Evolutionary conservation across 2,888 invertebrate species (phyloP), one percentile per base, ranked within the genome.

Genomic region (Drosophila limbata): DNA sequence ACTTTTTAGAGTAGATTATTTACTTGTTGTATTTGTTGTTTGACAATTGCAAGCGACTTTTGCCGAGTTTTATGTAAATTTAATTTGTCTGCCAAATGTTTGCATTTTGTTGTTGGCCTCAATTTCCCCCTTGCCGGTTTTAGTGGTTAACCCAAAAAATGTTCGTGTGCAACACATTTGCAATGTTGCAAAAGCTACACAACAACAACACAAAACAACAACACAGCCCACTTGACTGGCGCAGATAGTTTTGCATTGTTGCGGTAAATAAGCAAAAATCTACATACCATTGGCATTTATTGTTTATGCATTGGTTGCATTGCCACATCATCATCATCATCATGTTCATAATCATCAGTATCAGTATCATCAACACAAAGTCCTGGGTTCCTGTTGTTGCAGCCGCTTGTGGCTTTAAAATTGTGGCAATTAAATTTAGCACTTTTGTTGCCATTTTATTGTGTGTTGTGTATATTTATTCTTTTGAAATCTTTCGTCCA

Each of bases 261-360:
- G 88, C 71, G 86, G 86, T 88, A 88, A 85, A 88, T 83, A 88
- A 88, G 87, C 82, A 78, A 82, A 76, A 84, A 82, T 87, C 65
- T 87, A 84, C 88, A 84, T 81, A 75, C 73, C 83, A 82, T 87
- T 87, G 88, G 85, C 69, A 82, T 88, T 85, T 83, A 88, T 83
- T 88, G 83, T 85, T 82, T 82, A 82, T 82, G 84, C 85, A 83
- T 84, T 70, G 83, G 73, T 68, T 77, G 78, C 74, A 63, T 55
- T 67, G 47, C 62, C 77, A 57, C 66, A 74, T 65, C 63, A 70
- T 55, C 52, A 63, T 21, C 21, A 21, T 56, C 25, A 44, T 35
- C 40, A 37, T n/a, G 40, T 61, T 51, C 61, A 73, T 64, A 57
- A 69, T 51, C 65, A 73, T 65, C 63, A 68, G 48, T 48, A 63